Evolutionary conservation across 1,140 invertebrate genomes (phyloP).

Genomic region (Ceratina japonica): DNA sequence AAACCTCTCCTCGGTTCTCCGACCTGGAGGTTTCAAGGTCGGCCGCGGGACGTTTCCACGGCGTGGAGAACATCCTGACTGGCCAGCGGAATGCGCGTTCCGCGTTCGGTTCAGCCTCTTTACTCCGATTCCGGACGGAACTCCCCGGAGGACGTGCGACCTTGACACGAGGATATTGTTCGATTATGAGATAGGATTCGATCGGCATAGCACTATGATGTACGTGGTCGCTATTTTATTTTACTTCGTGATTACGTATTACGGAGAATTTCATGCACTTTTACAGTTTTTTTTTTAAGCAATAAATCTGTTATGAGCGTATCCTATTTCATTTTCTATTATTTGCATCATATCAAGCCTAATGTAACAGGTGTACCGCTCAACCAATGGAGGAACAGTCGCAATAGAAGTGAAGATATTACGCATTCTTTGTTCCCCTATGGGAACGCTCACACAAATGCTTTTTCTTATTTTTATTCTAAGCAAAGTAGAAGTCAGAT

Average conservation of each 20-base stretch:
- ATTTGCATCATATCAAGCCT: background rate
- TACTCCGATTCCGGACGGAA: constrained; percentile 13
- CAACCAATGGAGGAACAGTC: background rate
- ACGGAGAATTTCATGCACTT: no score
- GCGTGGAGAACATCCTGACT: constrained; percentile 38
- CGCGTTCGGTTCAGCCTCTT: constrained; percentile 11
- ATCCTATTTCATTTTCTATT: background rate
- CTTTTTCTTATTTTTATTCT: background rate
- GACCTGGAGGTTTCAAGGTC: constrained; percentile 61
- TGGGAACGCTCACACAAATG: background rate
- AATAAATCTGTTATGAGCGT: background rate
- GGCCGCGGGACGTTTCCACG: constrained; percentile 22
- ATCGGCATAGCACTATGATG: no score
- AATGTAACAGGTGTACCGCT: constrained; percentile 2
- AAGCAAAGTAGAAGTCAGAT: background rate
- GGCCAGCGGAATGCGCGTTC: background rate
- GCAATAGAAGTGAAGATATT: background rate
- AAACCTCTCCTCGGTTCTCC: constrained; percentile 61
- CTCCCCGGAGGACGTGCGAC: background rate
- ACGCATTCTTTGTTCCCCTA: background rate
- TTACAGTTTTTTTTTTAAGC: no score
- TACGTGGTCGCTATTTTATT: no score
- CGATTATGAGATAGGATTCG: background rate
- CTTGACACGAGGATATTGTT: constrained; percentile 20
- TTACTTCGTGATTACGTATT: no score